phyloP scores from a whole-genome alignment of 1,140 invertebrate species.

The Adoxophyes honmai region DNA sequence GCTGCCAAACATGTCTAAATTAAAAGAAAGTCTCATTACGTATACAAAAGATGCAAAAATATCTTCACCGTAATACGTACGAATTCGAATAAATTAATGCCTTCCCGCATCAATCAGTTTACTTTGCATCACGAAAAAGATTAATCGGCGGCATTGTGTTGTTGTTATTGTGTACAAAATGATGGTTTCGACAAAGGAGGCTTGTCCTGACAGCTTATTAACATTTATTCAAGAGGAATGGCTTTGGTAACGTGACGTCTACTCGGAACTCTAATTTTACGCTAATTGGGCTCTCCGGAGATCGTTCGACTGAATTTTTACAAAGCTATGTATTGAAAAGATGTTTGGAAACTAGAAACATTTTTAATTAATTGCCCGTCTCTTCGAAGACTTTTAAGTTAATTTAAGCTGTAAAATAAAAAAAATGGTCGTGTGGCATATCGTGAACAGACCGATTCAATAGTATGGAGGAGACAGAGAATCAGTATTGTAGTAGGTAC shows the following conservation, averaged over 20 bases:
- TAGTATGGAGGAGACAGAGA: too few species aligned
- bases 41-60: too few species aligned
- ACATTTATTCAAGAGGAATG: conserved; percentile 48
- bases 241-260: conserved; percentile 27
- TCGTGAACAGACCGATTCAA: too few species aligned
- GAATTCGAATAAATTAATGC: conserved; percentile 7
- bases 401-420: too few species aligned
- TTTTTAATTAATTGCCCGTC: too few species aligned
- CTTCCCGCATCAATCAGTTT: conserved; percentile 9
- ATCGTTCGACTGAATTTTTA: conserved; percentile 16
- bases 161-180: conserved; percentile 15
- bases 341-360: too few species aligned
- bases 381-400: too few species aligned
- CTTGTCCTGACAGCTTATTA: conserved; percentile 42
- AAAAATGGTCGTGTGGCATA: too few species aligned
- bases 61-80: too few species aligned
- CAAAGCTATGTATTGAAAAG: not conserved
- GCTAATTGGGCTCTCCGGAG: conserved; percentile 29
- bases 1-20: too few species aligned
- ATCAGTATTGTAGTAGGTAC: too few species aligned
- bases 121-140: not conserved
- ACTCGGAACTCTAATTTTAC: conserved; percentile 35
- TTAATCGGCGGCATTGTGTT: conserved; percentile 9
- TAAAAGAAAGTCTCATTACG: too few species aligned
- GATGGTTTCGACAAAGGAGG: conserved; percentile 30